Evolutionary conservation across 1,140 invertebrate species (phyloP).

Genomic region (Brachionus angularis): DNA sequence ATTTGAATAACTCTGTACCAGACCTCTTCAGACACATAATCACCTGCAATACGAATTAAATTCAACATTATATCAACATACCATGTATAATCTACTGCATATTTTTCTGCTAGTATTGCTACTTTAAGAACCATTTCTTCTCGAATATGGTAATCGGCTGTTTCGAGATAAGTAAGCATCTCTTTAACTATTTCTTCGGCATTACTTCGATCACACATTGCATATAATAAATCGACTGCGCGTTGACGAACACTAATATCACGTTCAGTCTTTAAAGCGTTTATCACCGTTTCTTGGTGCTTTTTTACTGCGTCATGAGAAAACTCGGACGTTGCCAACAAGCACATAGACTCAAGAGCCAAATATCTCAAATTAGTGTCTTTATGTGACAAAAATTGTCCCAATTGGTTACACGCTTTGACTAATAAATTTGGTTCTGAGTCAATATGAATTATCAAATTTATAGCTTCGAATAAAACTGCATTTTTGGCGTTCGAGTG

Average conservation of each 20-base stretch:
- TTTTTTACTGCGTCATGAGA: slow-evolving; percentile 99
- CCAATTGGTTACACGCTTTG: slow-evolving; percentile 94
- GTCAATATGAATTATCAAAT: slow-evolving; percentile 98
- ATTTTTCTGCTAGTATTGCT: slow-evolving; percentile 97
- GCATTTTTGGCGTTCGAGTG: slow-evolving; percentile 99
- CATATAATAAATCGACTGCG: slow-evolving; percentile 97
- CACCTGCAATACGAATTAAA: slow-evolving; percentile 96
- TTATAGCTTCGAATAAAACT: slow-evolving; percentile 98
- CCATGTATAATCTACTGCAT: slow-evolving; percentile 99
- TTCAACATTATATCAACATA: slow-evolving; percentile 98
- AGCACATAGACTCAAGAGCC: slow-evolving; percentile 97
- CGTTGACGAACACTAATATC: slow-evolving; percentile 97
- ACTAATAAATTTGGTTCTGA: slow-evolving; percentile 92
- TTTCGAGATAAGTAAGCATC: slow-evolving; percentile 98
- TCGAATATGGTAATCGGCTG: slow-evolving; percentile 97
- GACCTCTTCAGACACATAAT: slow-evolving; percentile 89
- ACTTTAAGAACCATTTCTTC: slow-evolving; percentile 99
- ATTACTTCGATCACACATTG: slow-evolving; percentile 99
- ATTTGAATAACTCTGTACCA: slow-evolving; percentile 99
- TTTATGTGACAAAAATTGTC: slow-evolving; percentile 94
- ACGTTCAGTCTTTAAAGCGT: slow-evolving; percentile 97
- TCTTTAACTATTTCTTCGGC: slow-evolving; percentile 99
- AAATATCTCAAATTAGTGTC: slow-evolving; percentile 96
- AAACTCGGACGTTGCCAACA: slow-evolving; percentile 96
- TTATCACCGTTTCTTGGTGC: slow-evolving; percentile 97